Evolutionary conservation across 2,113 vertebrate genomes (phyloP).

Genomic region (Neodon shergylaensis): DNA sequence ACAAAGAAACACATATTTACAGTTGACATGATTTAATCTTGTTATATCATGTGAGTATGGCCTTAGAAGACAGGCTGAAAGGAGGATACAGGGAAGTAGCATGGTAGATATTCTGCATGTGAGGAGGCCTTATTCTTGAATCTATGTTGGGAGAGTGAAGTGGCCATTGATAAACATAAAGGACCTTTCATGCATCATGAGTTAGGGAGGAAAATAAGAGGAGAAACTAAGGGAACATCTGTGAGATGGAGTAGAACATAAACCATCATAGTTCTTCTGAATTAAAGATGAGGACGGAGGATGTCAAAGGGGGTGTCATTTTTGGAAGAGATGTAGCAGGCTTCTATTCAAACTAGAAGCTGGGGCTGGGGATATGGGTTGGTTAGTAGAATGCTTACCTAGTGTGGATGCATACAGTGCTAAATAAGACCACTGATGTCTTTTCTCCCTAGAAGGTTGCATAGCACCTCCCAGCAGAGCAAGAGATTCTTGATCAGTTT

Average conservation of each 20-base stretch:
- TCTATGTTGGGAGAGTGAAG: not conserved
- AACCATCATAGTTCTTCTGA: not conserved
- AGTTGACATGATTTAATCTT: conserved; percentile 9
- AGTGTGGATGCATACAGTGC: not conserved
- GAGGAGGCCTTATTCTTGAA: not conserved
- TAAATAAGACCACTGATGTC: not conserved
- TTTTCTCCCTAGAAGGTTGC: too few relatives aligned
- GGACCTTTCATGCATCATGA: not conserved
- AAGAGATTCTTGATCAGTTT: not conserved
- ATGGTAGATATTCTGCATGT: not conserved
- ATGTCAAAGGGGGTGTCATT: not conserved
- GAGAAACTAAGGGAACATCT: not conserved
- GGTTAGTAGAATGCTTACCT: not conserved
- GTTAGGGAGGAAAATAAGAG: not conserved
- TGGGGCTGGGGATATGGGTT: too few relatives aligned
- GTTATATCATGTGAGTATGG: not conserved
- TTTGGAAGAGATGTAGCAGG: not conserved
- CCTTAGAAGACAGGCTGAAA: not conserved
- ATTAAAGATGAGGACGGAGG: not conserved
- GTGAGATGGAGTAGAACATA: not conserved
- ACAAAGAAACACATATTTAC: conserved; percentile 13
- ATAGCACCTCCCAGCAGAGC: too few relatives aligned
- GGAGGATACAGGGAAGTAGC: not conserved
- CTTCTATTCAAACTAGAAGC: not conserved
- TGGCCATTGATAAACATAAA: not conserved